Percentiles rank a stretch among this genome's conserved stretches.
Evolutionary conservation across 2,113 vertebrate species (phyloP).

Genomic region (Notothenia rossii): DNA sequence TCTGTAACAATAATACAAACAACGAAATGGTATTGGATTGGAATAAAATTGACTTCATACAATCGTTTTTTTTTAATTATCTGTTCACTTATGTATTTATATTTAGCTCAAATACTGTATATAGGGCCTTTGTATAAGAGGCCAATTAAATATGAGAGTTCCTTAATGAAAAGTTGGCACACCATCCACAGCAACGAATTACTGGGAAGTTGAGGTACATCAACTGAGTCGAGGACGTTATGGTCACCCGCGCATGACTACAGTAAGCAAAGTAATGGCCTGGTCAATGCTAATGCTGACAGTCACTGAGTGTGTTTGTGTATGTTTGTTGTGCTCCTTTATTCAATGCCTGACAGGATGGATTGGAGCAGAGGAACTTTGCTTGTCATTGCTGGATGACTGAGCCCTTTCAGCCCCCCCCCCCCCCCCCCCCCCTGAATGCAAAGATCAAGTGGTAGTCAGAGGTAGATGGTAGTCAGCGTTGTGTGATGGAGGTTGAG

Average conservation of each 20-base stretch:
- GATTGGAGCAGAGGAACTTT: slow-evolving; percentile 44
- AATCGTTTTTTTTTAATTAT: no score
- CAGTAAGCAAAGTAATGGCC: slow-evolving; percentile 34
- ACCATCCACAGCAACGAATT: slow-evolving; percentile 23
- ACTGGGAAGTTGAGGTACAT: slow-evolving; percentile 5
- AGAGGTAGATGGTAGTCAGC: slow-evolving; percentile 57
- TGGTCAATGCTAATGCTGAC: slow-evolving; percentile 53
- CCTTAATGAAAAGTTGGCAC: slow-evolving; percentile 21
- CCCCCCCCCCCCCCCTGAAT: not conserved
- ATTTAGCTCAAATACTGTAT: not conserved
- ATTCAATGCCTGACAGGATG: slow-evolving; percentile 47
- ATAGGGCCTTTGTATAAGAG: not conserved
- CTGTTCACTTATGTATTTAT: no score
- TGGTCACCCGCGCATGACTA: slow-evolving; percentile 51
- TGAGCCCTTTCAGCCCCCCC: slow-evolving; percentile 61
- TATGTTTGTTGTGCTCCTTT: slow-evolving; percentile 10
- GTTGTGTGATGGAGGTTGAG: slow-evolving; percentile 58
- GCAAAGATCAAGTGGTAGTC: slow-evolving; percentile 69
- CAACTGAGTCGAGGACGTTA: slow-evolving; percentile 5
- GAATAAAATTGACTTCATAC: no score
- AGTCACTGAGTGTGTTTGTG: slow-evolving; percentile 10
- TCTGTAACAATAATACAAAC: no score
- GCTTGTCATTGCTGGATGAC: slow-evolving; percentile 74
- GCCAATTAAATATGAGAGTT: not conserved
- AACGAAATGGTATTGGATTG: no score